phyloP scores from a whole-genome alignment of 2,113 vertebrate species.

The Toxostoma redivivum region DNA sequence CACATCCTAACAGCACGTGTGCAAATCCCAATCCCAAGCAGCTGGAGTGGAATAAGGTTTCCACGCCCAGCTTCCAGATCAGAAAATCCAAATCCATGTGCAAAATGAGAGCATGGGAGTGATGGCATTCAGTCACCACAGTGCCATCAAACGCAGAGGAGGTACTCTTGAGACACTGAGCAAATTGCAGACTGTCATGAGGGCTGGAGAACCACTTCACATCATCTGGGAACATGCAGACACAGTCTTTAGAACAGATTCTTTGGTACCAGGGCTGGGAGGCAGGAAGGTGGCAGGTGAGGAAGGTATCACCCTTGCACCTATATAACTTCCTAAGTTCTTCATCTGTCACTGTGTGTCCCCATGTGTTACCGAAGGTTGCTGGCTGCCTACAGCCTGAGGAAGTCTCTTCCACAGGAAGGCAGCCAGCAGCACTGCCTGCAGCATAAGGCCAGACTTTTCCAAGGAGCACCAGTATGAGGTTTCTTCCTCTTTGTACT shows the following conservation, averaged over 20 bases:
- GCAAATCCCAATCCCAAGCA: neutral
- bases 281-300: neutral
- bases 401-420: accelerated
- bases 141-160: neutral
- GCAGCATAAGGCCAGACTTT: neutral
- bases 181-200: accelerated
- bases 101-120: accelerated
- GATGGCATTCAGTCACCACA: neutral
- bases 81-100: neutral
- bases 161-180: neutral
- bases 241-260: neutral
- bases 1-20: accelerated
- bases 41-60: neutral
- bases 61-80: accelerated
- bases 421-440: neutral
- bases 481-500: neutral
- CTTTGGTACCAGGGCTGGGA: neutral
- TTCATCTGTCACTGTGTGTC: accelerated
- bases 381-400: neutral
- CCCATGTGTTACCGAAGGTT: accelerated
- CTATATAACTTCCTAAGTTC: accelerated
- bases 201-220: neutral
- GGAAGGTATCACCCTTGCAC: neutral
- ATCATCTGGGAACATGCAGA: neutral
- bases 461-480: neutral